Evolutionary conservation across 2,888 invertebrate species (phyloP).

Genomic region (Sussaba pulchella): DNA sequence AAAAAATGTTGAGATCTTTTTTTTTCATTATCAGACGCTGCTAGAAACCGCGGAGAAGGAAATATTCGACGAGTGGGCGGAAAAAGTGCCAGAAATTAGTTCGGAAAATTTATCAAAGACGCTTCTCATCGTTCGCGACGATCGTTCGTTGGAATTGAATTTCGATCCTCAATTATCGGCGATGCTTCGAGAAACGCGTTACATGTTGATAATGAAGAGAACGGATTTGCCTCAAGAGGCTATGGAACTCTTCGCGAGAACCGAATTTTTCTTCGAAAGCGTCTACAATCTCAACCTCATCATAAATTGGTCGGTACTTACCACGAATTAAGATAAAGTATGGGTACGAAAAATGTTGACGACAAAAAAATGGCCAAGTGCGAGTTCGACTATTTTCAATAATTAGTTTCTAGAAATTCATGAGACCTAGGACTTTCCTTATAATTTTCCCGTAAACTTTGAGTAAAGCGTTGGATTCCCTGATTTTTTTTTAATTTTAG

Average conservation of each 20-base stretch:
- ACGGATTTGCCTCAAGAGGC: constrained; percentile 88
- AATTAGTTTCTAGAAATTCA: too few relatives aligned
- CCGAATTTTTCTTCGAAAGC: constrained; percentile 88
- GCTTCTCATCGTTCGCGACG: constrained; percentile 86
- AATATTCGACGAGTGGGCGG: constrained; percentile 90
- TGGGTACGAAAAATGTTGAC: too few relatives aligned
- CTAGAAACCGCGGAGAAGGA: constrained; percentile 87
- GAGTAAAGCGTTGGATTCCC: too few relatives aligned
- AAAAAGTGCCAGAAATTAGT: constrained; percentile 88
- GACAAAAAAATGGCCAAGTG: too few relatives aligned
- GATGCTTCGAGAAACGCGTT: constrained; percentile 93
- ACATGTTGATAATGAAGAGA: constrained; percentile 89
- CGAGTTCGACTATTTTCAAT: too few relatives aligned
- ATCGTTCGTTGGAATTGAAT: constrained; percentile 87
- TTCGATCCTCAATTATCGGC: constrained; percentile 89
- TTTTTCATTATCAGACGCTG: constrained; percentile 80
- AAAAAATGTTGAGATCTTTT: neutral
- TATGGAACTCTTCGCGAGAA: constrained; percentile 87
- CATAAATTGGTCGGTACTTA: constrained; percentile 75
- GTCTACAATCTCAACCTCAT: constrained; percentile 82
- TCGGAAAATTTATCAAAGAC: constrained; percentile 87
- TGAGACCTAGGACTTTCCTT: too few relatives aligned
- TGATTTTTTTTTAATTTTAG: too few relatives aligned
- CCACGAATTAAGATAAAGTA: too few relatives aligned
- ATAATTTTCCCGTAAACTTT: too few relatives aligned